Evolutionary conservation across 2,797 vertebrate genomes (phyloP).

Genomic region (Danio jaintianensis): DNA sequence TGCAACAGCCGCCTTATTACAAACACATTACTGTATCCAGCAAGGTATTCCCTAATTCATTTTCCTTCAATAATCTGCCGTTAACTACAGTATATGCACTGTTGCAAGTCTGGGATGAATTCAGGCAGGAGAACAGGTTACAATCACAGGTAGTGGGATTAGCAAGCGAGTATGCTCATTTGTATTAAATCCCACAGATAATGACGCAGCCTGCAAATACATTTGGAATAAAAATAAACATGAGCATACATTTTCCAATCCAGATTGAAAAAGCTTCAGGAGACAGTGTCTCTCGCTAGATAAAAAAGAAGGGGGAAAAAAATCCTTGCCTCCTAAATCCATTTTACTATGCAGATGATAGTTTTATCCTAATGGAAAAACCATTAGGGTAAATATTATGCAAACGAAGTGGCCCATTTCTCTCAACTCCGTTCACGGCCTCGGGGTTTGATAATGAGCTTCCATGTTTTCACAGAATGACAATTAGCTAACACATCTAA

Average conservation of each 20-base stretch:
- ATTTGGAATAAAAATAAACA: constrained; percentile 28
- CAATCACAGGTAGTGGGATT: constrained; percentile 15
- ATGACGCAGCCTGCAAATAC: background rate
- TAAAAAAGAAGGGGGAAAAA: constrained; percentile 29
- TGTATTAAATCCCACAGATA: constrained; percentile 27
- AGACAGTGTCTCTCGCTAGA: constrained; percentile 62
- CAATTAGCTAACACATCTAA: constrained; percentile 67
- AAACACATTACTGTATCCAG: constrained; percentile 42
- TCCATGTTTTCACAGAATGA: constrained; percentile 75
- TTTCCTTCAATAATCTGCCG: background rate
- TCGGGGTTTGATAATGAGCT: constrained; percentile 74
- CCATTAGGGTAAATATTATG: constrained; percentile 81
- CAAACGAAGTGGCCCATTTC: constrained; percentile 74
- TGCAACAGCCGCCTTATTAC: constrained; percentile 48
- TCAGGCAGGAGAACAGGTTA: constrained; percentile 8
- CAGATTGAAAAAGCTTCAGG: constrained; percentile 44
- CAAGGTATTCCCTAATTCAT: constrained; percentile 10
- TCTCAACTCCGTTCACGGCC: constrained; percentile 73
- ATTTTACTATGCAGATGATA: constrained; percentile 79
- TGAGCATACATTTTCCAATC: background rate
- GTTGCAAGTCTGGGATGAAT: constrained; percentile 1
- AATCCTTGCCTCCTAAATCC: constrained; percentile 66
- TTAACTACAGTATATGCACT: background rate
- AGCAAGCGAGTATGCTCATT: background rate
- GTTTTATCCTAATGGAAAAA: constrained; percentile 79